Evolutionary conservation across 1,140 invertebrate genomes (phyloP).

Genomic region (Venturia canescens): DNA sequence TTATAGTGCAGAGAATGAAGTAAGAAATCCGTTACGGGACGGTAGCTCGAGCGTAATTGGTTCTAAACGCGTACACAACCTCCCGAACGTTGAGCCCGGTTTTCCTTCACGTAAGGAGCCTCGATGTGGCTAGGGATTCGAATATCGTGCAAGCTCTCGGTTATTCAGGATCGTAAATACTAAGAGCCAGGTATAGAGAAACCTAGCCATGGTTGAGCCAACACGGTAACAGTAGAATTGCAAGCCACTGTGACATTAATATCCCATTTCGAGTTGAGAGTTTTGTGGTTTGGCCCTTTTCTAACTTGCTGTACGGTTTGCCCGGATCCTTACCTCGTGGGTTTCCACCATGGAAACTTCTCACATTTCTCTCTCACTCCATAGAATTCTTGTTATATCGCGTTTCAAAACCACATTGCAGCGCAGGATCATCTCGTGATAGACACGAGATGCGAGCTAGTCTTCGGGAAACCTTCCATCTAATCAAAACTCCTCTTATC

Average conservation of each 20-base stretch:
- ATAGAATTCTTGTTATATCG: not conserved
- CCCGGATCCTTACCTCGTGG: not conserved
- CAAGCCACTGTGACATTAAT: conserved; percentile 64
- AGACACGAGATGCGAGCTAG: not conserved
- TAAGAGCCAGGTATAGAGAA: conserved; percentile 1
- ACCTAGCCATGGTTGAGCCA: not conserved
- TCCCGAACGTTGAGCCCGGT: not conserved
- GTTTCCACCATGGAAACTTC: conserved; percentile 26
- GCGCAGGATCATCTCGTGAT: not conserved
- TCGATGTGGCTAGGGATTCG: not conserved
- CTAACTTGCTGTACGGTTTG: conserved; percentile 18
- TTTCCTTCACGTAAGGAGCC: not conserved
- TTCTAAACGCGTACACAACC: not conserved
- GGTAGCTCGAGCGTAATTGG: not conserved
- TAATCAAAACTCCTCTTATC: not conserved
- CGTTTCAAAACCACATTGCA: not conserved
- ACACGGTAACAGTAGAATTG: conserved; percentile 5
- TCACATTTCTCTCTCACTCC: conserved; percentile 2
- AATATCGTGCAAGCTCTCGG: conserved; percentile 10
- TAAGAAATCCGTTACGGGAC: not conserved
- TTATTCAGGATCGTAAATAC: conserved; percentile 33
- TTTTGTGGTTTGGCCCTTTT: conserved; percentile 61
- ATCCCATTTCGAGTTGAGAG: conserved; percentile 72
- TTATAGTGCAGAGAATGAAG: not conserved
- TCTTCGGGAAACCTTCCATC: not conserved